Base-by-base conservation (phyloP, 2,888 invertebrate genomes). In the Julus scandinavius region DNA sequence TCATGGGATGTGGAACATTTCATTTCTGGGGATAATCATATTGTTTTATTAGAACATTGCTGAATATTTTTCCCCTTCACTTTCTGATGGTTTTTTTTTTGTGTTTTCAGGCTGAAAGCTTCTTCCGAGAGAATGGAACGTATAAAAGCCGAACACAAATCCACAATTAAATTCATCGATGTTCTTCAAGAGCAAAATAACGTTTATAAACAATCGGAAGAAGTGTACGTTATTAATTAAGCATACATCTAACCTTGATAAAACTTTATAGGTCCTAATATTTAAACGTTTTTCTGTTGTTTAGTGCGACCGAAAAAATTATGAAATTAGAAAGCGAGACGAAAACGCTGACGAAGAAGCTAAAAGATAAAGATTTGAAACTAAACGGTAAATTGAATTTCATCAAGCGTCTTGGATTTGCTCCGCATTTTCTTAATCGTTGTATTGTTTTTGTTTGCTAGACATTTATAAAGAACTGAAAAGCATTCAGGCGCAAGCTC, bases 121-220 rank as follows among this genome's bases (percentile, higher is more conserved):
- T 54, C 50, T 20, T 41, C 72, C 2, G 83, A 87, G n/a, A 50
- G 41, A 49, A 83, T 41, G 38, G 85, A 38, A 17, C 41, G 88
- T 20, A 38, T 85, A 20, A 84, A 54, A 11, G 20, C 45, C 38
- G 88, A 88, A 88, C 41, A 88, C 41, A 29, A 45, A 9, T 45
- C 88, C 13, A 50, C 40, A 11, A 40, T 85, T 11, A 85, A 88
- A 41, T 54, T 88, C 50, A 88, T 50, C n/a, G 58, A n/a, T 11
- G 85, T 88, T 9, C 50, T 88, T 15, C 88, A 88, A 38, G 41
- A 85, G 15, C 88, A 85, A 45, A 58, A 85, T 45, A 40, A 88
- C 13, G 29, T 2, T 9, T 88, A 85, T 17, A 88, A 88, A 40
- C 88, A 85, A 54, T 45, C 83, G 13, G 83, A 88, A 88, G 88